These are phyloP conservation scores for Xenentodon cancila DNA, from an alignment of 2,797 vertebrate genomes.

Conservation along the genomic window DNA sequence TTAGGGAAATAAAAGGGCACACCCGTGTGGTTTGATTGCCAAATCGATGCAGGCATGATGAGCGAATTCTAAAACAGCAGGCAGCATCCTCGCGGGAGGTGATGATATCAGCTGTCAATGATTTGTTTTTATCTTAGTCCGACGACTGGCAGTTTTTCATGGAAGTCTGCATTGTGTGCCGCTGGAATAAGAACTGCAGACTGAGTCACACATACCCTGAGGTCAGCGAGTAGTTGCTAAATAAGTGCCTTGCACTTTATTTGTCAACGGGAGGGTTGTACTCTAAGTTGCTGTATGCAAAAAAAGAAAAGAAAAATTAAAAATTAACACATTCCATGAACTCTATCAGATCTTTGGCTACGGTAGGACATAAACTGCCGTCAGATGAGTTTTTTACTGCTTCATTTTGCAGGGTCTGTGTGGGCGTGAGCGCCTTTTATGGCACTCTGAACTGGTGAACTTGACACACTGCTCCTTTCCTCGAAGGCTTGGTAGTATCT, in stretches of 20 bases:
- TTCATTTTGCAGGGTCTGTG: slow-evolving; percentile 51
- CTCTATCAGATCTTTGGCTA: slow-evolving; percentile 6
- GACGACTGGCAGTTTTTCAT: slow-evolving; percentile 46
- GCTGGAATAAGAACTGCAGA: slow-evolving; percentile 24
- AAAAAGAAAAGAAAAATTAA: slow-evolving; percentile 15
- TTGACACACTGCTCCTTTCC: slow-evolving; percentile 66
- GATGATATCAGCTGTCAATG: slow-evolving; percentile 36
- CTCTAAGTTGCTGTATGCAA: slow-evolving; percentile 28
- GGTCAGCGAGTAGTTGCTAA: slow-evolving; percentile 28
- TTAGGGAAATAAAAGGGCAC: background rate
- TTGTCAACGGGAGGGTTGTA: slow-evolving; percentile 62
- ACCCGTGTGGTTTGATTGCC: background rate
- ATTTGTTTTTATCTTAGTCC: slow-evolving; percentile 48
- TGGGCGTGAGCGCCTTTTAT: slow-evolving; percentile 60
- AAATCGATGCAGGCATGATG: background rate
- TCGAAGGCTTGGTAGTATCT: slow-evolving; percentile 66
- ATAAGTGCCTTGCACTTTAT: slow-evolving; percentile 45
- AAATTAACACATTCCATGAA: slow-evolving; percentile 30
- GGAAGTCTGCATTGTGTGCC: slow-evolving; percentile 54
- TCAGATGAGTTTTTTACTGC: slow-evolving; percentile 48
- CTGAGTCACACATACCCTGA: slow-evolving; percentile 38
- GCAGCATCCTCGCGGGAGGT: slow-evolving; percentile 29
- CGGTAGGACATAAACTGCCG: slow-evolving; percentile 23
- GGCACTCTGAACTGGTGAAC: slow-evolving; percentile 55
- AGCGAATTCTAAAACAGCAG: slow-evolving; percentile 19